Base-by-base conservation (phyloP, 2,113 vertebrate species). In the Albula goreensis region DNA sequence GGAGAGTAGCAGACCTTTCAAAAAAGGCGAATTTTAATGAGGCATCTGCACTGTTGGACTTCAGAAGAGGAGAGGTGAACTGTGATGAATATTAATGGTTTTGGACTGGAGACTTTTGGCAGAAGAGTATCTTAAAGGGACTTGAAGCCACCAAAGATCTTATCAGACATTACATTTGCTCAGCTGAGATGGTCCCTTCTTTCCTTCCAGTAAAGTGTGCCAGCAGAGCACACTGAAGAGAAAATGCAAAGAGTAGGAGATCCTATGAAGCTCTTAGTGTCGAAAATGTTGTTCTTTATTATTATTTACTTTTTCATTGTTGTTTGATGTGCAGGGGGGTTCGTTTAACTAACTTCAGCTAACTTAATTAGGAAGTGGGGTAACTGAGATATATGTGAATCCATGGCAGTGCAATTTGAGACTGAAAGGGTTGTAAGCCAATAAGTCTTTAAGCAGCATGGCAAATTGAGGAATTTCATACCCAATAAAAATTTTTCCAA, bases 81-180 rank as follows among this genome's bases (percentile, higher is more conserved):
- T 80, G 74, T 25, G 7, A 13, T 85, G 53, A 50, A 60, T 85
- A 50, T 19, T 80, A 53, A 63, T 84, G 83, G n/a, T 41, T 10
- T 70, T 84, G 70, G 31, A 78, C 50, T 22, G 84, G 84, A 79
- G 17, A 12, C 52, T 31, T 74, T 74, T 74, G 70, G 70, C 70
- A 74, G 70, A 74, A 74, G 70, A 25, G 70, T 56, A 12, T 31
- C 70, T 31, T 74, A 74, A 74, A 74, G 70, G 22, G n/a, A 74
- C 70, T 74, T 5, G 31, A 74, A 10, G 22, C 22, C n/a, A 31
- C 70, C 22, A 10, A 74, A 70, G 63, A 15, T 70, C 63, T 70
- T n/a, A 8, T 70, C 19, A 22, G 17, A 22, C 63, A 70, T 60
- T 60, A n/a, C 63, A 22, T n/a, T n/a, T 19, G 22, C 3, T 17